A percentile compares a stretch with the other conserved stretches of the same genome.
Evolutionary conservation across 2,113 vertebrate genomes (phyloP).

Genomic region (Verasper variegatus): DNA sequence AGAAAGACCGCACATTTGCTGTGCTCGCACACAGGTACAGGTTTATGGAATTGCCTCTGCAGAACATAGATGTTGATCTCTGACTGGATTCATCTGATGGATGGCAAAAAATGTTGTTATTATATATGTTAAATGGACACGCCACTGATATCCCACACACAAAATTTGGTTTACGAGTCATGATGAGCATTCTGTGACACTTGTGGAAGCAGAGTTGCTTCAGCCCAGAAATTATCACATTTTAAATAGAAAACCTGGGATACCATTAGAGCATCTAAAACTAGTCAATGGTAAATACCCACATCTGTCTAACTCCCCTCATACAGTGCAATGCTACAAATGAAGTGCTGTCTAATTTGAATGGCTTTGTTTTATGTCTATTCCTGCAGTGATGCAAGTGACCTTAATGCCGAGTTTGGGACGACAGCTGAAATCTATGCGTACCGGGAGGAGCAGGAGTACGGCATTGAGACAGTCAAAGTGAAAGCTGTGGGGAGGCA

Average conservation of each 20-base stretch:
- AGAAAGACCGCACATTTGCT: constrained; percentile 95
- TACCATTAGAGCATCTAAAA: no score
- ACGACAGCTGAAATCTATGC: constrained; percentile 98
- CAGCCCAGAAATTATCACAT: not conserved
- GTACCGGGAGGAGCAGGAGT: constrained; percentile 95
- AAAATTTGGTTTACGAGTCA: no score
- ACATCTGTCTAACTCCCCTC: no score
- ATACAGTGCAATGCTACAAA: no score
- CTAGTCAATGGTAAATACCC: no score
- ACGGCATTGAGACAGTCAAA: constrained; percentile 96
- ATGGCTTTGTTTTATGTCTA: not conserved
- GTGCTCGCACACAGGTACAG: constrained; percentile 96
- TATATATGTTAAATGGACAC: no score
- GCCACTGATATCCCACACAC: no score
- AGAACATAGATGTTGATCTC: not conserved
- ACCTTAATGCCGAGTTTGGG: constrained; percentile 91
- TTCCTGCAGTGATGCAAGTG: constrained; percentile 81
- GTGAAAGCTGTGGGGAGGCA: constrained; percentile 97
- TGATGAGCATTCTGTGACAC: not conserved
- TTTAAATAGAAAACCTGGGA: not conserved
- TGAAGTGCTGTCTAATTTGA: no score
- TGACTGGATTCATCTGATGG: not conserved
- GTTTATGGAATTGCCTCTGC: constrained; percentile 30
- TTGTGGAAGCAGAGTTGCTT: not conserved
- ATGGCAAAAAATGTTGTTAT: no score